Conservation (phyloP, 2,113 vertebrate genomes). For the Tetrao urogallus region DNA sequence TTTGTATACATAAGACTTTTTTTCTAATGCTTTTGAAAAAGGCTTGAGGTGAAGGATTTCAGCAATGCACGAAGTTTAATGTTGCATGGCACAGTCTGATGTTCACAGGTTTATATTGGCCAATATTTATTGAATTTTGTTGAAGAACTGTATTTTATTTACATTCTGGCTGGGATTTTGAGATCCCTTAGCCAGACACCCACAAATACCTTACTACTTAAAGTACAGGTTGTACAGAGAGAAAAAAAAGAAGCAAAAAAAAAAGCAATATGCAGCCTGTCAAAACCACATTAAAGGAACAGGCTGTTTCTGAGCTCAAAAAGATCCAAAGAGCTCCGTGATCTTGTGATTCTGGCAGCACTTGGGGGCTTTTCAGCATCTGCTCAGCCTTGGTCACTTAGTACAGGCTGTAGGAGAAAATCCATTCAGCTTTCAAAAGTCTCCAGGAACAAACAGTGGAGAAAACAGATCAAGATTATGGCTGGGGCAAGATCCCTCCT, state of each 20-base stretch:
- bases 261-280: constrained; percentile 43
- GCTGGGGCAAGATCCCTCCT: neutral
- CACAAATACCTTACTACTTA: constrained; percentile 59
- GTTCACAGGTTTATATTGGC: constrained; percentile 64
- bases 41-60: constrained; percentile 42
- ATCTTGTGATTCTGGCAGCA: neutral
- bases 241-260: neutral
- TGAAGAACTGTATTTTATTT: constrained; percentile 73
- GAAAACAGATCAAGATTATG: neutral
- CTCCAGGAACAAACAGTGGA: neutral
- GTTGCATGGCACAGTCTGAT: constrained; percentile 41
- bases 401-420: neutral
- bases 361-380: neutral
- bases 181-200: constrained; percentile 61
- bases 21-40: constrained; percentile 57
- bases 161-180: constrained; percentile 73
- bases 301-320: neutral
- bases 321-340: neutral
- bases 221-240: constrained; percentile 68
- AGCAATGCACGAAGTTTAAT: constrained; percentile 66
- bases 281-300: neutral
- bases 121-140: constrained; percentile 70
- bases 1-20: constrained; percentile 24
- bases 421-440: neutral
- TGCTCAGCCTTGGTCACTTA: neutral